Percentiles rank a stretch among this genome's conserved stretches.
Conservation (phyloP, 2,797 vertebrate species). For the Acipenser transmontanus region DNA sequence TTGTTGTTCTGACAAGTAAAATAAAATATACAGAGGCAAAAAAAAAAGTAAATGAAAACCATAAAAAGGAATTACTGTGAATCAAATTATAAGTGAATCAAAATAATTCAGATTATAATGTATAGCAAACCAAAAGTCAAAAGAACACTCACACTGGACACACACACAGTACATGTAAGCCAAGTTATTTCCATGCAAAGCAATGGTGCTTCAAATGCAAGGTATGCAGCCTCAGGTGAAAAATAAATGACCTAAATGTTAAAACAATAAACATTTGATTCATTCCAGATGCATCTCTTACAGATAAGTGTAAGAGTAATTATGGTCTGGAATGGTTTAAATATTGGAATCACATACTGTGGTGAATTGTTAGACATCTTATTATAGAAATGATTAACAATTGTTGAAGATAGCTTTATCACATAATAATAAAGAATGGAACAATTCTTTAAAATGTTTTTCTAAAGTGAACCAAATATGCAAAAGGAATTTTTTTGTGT, state of each 20-base stretch:
- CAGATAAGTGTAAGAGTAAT: background rate
- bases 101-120: conserved; percentile 22
- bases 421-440: too few species aligned
- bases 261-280: background rate
- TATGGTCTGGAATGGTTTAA: conserved; percentile 13
- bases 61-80: conserved; percentile 37
- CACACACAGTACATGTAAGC: conserved; percentile 72
- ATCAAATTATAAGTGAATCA: conserved; percentile 47
- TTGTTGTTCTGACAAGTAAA: conserved; percentile 49
- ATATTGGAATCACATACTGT: conserved; percentile 28
- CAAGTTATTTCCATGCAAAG: conserved; percentile 99
- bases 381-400: too few species aligned
- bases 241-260: conserved; percentile 36
- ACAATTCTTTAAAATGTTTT: too few species aligned
- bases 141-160: conserved; percentile 53
- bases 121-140: conserved; percentile 19
- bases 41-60: conserved; percentile 14
- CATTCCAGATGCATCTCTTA: background rate
- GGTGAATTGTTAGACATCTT: conserved; percentile 18
- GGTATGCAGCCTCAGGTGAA: conserved; percentile 44
- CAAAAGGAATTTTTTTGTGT: too few species aligned
- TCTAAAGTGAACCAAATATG: too few species aligned
- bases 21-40: conserved; percentile 5
- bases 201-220: conserved; percentile 43
- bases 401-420: too few species aligned